Percentiles rank a stretch among this genome's conserved stretches.
Conservation (phyloP, 2,888 invertebrate genomes). For the Diaprepes abbreviatus region DNA sequence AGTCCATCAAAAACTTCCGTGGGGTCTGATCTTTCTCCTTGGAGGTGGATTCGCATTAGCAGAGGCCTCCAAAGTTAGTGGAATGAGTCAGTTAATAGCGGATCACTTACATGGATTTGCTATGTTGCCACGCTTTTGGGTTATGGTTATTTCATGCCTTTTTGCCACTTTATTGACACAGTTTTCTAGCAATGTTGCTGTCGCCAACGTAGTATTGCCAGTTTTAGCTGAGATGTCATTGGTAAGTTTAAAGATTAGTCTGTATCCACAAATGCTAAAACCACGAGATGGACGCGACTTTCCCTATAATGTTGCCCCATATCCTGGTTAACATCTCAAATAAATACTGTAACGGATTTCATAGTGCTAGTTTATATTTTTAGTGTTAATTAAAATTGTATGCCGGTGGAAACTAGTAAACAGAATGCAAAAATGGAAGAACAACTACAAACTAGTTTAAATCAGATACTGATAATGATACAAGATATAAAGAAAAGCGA, state of each 20-base stretch:
- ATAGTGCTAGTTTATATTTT: no score
- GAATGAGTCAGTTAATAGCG: constrained; percentile 82
- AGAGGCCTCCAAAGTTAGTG: constrained; percentile 83
- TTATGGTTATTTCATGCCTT: constrained; percentile 82
- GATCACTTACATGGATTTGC: constrained; percentile 77
- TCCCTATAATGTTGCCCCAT: no score
- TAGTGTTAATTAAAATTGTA: no score
- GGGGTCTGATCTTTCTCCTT: constrained; percentile 89
- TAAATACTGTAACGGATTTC: no score
- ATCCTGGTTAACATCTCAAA: no score
- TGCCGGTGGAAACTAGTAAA: no score
- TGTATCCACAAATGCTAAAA: no score
- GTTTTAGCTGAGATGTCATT: constrained; percentile 84
- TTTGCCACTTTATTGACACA: constrained; percentile 89
- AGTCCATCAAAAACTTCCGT: constrained; percentile 88
- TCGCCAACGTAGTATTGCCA: constrained; percentile 89
- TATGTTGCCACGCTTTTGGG: constrained; percentile 74
- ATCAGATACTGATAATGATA: no score
- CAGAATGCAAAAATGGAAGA: no score
- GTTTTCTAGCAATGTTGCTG: constrained; percentile 91
- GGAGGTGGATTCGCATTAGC: constrained; percentile 95
- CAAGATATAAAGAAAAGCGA: no score
- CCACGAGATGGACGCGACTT: no score
- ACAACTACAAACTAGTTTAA: no score
- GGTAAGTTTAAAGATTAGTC: constrained; percentile 55